A percentile compares a stretch with the other conserved stretches of the same genome.
These are phyloP conservation scores for Ophthalmotilapia sp. DNA, from an alignment of 2,113 vertebrate genomes.

Conservation along the genomic window DNA sequence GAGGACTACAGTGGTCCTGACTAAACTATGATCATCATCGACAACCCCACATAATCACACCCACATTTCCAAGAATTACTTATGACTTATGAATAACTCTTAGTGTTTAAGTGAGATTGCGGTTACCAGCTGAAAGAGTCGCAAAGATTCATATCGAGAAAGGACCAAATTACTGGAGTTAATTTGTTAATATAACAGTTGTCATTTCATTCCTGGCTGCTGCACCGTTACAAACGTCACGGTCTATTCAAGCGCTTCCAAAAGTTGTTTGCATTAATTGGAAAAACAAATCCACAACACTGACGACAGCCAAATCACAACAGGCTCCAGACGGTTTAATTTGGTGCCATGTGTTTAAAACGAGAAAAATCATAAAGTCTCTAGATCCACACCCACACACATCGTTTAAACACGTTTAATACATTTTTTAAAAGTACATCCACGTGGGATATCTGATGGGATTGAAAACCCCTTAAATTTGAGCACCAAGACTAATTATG, in stretches of 20 bases:
- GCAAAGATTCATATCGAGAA: not conserved
- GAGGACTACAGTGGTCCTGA: not conserved
- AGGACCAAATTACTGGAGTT: not conserved
- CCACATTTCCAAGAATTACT: not conserved
- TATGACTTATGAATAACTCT: not conserved
- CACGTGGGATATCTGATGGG: not conserved
- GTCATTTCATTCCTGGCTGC: not conserved
- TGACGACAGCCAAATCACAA: not conserved
- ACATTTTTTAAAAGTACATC: not conserved
- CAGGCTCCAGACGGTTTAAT: not conserved
- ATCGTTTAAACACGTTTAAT: not conserved
- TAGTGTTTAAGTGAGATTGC: not conserved
- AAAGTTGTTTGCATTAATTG: not conserved
- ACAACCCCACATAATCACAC: not conserved
- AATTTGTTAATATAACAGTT: not conserved
- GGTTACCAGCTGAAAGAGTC: not conserved
- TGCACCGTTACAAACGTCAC: not conserved
- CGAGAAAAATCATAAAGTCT: not conserved
- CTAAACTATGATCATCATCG: not conserved
- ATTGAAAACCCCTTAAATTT: not conserved
- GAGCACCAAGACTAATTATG: not conserved
- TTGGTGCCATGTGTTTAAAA: not conserved
- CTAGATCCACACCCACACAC: conserved; percentile 19
- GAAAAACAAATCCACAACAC: not conserved
- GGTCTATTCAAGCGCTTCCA: not conserved